Evolutionary conservation across 2,113 vertebrate species (phyloP).

Genomic region (Misgurnus anguillicaudatus): DNA sequence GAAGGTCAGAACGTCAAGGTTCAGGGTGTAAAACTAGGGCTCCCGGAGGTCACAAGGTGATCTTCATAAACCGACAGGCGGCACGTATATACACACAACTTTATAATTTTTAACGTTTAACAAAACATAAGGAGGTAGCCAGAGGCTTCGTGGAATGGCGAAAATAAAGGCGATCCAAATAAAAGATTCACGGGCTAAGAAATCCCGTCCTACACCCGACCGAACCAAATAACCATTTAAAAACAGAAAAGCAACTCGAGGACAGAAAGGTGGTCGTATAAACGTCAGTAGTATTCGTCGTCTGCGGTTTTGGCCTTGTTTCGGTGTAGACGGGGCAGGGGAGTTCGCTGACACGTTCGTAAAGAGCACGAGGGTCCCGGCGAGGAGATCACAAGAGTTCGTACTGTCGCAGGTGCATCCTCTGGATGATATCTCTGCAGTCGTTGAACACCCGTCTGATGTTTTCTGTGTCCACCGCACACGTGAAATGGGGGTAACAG

Average conservation of each 20-base stretch:
- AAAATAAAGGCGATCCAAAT: slow-evolving; percentile 56
- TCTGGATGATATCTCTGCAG: slow-evolving; percentile 98
- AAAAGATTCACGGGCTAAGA: slow-evolving; percentile 13
- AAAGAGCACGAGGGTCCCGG: slow-evolving; percentile 71
- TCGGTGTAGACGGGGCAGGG: slow-evolving; percentile 56
- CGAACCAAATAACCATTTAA: slow-evolving; percentile 22
- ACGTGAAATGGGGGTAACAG: slow-evolving; percentile 98
- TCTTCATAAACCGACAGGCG: slow-evolving; percentile 51
- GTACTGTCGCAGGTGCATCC: slow-evolving; percentile 99
- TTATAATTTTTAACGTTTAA: slow-evolving; percentile 19
- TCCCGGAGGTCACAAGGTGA: slow-evolving; percentile 42
- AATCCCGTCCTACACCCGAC: slow-evolving; percentile 49
- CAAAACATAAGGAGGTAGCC: slow-evolving; percentile 81
- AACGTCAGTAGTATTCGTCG: slow-evolving; percentile 82
- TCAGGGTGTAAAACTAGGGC: slow-evolving; percentile 18
- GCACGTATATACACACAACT: slow-evolving; percentile 25
- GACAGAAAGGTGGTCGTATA: slow-evolving; percentile 81
- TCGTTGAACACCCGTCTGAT: slow-evolving; percentile 98
- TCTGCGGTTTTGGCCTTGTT: slow-evolving; percentile 66
- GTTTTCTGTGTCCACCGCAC: slow-evolving; percentile 97
- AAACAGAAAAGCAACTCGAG: slow-evolving; percentile 55
- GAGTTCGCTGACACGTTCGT: slow-evolving; percentile 38
- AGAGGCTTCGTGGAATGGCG: slow-evolving; percentile 88
- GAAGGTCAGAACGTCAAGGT: slow-evolving; percentile 30
- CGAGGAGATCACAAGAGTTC: slow-evolving; percentile 92